Base-by-base conservation (phyloP, 2,113 vertebrate species). In the Actenoides hombroni region DNA sequence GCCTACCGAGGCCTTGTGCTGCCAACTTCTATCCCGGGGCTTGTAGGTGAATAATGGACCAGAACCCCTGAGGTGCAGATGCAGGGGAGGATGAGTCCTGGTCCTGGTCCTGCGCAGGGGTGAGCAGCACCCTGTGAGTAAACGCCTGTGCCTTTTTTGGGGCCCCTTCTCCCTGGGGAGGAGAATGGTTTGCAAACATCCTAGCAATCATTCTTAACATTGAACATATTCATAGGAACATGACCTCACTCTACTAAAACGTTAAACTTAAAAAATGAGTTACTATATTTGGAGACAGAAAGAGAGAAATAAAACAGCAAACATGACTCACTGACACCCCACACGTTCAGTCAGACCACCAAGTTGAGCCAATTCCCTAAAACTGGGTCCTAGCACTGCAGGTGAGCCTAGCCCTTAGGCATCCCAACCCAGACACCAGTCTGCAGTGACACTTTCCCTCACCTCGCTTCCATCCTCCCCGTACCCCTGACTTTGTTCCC, bases 261-360 rank as follows among this genome's bases (percentile, higher is more conserved):
- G 71, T 51, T 81, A 92, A 97, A 96, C 83, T 81, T 86, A 35
- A 64, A 93, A 93, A 94, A 69, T 35, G 0, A 92, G 56, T 86
- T 84, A 56, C 92, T 96, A 60, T 86, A 93, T 90, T 94, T 94
- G 76, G 73, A 95, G 69, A 75, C 39, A 83, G 90, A 93, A 88
- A 61, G 37, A 63, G 75, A 90, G 71, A 94, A 88, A 92, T 81
- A 67, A 70, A 88, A 24, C 56, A 81, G 80, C 61, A 94, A 92
- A 88, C 42, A 49, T 70, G 90, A 68, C 59, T 97, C 80, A 63
- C 26, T 39, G 42, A 35, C 39, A 48, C 60, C 46, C 83, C 24
- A 21, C 4, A 42, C 6, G 2, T 68, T 86, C 31, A 39, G 64
- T 19, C 80, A 78, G 56, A 71, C 17, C 0, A 0, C 59, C 46